Percentiles rank a stretch among this genome's conserved stretches.
Evolutionary conservation across 2,888 invertebrate genomes (phyloP).

Genomic region (Lymantria dispar): DNA sequence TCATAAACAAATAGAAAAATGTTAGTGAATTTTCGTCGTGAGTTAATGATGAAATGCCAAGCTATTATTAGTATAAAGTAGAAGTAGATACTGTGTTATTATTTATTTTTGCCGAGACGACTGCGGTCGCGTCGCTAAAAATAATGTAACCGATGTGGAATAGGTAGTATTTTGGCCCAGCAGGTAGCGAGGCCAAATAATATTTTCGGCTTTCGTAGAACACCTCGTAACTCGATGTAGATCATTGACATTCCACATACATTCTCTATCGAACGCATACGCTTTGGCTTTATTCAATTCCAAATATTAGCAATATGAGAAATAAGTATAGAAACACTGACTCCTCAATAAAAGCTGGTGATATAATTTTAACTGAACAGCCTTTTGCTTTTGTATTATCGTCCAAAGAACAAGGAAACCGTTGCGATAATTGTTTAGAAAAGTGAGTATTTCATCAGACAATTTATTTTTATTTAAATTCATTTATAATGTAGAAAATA

Average conservation of each 20-base stretch:
- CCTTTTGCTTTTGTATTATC: conserved; percentile 89
- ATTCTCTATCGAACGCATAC: conserved; percentile 42
- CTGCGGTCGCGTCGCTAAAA: conserved; percentile 64
- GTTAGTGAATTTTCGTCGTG: no score
- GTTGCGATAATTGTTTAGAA: conserved; percentile 90
- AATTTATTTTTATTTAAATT: not conserved
- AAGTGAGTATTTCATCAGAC: conserved; percentile 76
- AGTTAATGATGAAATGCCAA: no score
- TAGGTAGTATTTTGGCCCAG: conserved; percentile 62
- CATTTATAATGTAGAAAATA: not conserved
- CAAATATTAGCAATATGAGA: conserved; percentile 52
- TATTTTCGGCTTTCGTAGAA: conserved; percentile 53
- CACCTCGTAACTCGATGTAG: conserved; percentile 43
- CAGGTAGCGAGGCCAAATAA: conserved; percentile 67
- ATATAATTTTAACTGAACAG: conserved; percentile 86
- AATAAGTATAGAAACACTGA: conserved; percentile 65
- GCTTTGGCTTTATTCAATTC: conserved; percentile 21
- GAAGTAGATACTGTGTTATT: conserved; percentile 33
- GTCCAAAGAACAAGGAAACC: conserved; percentile 85
- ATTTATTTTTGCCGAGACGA: conserved; percentile 60
- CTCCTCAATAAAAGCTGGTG: conserved; percentile 82
- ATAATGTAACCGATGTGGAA: conserved; percentile 70
- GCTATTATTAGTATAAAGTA: no score
- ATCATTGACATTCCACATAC: conserved; percentile 53
- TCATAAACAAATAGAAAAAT: no score